Conservation (phyloP, 2,113 vertebrate species). For the Bos taurus region ARS-UCD2.0 NC_037336.1:9349501-9350000, state of each 20-base stretch:
- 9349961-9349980: background rate
- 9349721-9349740: background rate
- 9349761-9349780: background rate
- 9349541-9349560: background rate
- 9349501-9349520: background rate
- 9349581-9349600: background rate
- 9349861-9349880: background rate
- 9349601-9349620: background rate
- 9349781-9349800: constrained; percentile 17
- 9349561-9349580: background rate
- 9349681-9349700: background rate
- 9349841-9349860: background rate
- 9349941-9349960: constrained; percentile 33
- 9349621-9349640: background rate
- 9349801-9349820: constrained; percentile 6
- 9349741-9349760: background rate
- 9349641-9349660: background rate
- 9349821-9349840: background rate
- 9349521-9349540: background rate
- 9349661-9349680: constrained; percentile 4
- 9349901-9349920: background rate
- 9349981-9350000: background rate
- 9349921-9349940: background rate
- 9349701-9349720: background rate
- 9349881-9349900: background rate